phyloP scores from a whole-genome alignment of 2,797 vertebrate species.

The Meda fulgida region DNA sequence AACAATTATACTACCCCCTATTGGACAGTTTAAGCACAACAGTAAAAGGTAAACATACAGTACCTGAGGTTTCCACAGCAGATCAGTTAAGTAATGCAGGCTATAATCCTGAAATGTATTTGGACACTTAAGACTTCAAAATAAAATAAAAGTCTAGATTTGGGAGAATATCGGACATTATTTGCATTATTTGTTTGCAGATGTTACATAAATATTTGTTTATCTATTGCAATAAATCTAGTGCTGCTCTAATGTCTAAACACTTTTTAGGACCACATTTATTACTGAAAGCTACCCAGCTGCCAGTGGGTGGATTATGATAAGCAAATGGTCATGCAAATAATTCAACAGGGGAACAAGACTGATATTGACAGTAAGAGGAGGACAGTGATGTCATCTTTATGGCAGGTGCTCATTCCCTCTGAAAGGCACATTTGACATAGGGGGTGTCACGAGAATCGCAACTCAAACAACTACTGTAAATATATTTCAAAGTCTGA shows the following conservation, averaged over 20 bases:
- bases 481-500: background rate
- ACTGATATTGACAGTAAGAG: background rate
- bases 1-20: slow-evolving; percentile 52
- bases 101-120: background rate
- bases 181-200: background rate
- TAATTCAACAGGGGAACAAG: slow-evolving; percentile 30
- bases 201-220: background rate
- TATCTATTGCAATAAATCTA: background rate
- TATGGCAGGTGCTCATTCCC: slow-evolving; percentile 10
- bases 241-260: background rate
- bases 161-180: background rate
- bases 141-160: background rate
- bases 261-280: background rate
- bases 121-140: background rate
- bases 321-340: slow-evolving; percentile 7
- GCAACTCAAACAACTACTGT: slow-evolving; percentile 11
- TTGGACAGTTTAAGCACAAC: slow-evolving; percentile 42
- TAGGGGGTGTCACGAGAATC: background rate
- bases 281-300: background rate
- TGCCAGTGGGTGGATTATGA: background rate
- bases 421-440: slow-evolving; percentile 10
- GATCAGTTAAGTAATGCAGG: background rate
- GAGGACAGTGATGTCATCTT: slow-evolving; percentile 23
- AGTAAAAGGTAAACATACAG: slow-evolving; percentile 13
- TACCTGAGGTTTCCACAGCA: background rate